Conservation (phyloP, 2,113 vertebrate species). For the Nesoenas mayeri region DNA sequence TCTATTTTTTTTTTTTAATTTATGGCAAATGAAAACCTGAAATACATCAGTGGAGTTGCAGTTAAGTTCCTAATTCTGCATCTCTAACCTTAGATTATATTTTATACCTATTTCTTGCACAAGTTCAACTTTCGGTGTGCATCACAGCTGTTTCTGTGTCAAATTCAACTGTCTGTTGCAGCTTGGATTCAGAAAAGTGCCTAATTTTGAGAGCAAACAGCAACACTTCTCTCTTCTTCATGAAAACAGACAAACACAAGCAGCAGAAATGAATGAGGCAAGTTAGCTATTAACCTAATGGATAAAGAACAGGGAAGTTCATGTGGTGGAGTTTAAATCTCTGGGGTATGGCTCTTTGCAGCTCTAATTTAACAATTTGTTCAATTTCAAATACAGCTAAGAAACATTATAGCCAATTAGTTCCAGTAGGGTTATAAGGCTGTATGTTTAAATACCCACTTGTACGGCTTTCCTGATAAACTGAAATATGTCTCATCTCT, state of each 20-base stretch:
- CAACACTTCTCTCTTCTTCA: not conserved
- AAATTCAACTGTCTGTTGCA: not conserved
- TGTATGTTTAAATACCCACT: conserved; percentile 49
- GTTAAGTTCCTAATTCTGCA: not conserved
- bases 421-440: conserved; percentile 38
- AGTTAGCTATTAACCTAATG: conserved; percentile 10
- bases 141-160: not conserved
- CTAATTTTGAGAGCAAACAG: not conserved
- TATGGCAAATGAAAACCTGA: not conserved
- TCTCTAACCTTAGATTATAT: not conserved
- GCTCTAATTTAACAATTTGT: conserved; percentile 54
- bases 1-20: not conserved
- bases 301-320: not conserved
- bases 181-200: not conserved
- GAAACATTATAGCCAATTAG: conserved; percentile 58
- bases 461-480: conserved; percentile 54
- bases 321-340: conserved; percentile 27
- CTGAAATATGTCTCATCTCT: conserved; percentile 48
- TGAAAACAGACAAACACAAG: not conserved
- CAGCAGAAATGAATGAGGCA: not conserved
- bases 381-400: conserved; percentile 58
- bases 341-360: not conserved
- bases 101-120: not conserved
- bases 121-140: not conserved
- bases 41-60: not conserved